Evolutionary conservation across 2,797 vertebrate genomes (phyloP).

Genomic region (Cetoscarus ocellatus): DNA sequence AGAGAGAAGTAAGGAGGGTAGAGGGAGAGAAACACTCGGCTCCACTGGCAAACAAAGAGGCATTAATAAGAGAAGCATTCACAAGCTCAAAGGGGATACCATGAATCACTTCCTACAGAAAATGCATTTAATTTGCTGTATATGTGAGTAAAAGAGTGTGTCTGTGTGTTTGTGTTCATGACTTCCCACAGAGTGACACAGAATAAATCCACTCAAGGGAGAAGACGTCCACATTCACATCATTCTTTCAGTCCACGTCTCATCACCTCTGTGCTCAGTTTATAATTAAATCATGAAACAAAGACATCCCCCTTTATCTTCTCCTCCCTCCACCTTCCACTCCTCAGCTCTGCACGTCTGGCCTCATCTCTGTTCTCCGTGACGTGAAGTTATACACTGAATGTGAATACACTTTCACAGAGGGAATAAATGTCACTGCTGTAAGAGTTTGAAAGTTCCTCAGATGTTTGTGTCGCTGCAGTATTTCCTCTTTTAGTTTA

Average conservation of each 20-base stretch:
- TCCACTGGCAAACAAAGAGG: conserved; percentile 1
- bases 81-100: conserved; percentile 18
- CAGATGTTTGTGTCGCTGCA: no score
- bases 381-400: not conserved
- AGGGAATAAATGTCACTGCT: no score
- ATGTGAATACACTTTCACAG: not conserved
- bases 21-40: not conserved
- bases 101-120: conserved; percentile 12
- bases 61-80: conserved; percentile 26
- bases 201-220: conserved; percentile 9
- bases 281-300: conserved; percentile 24
- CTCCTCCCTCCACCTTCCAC: not conserved
- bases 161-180: not conserved
- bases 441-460: no score
- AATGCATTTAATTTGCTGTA: conserved; percentile 4
- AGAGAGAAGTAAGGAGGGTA: conserved; percentile 8
- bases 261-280: not conserved
- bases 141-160: not conserved
- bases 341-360: not conserved
- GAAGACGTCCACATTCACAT: not conserved
- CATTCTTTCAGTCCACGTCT: not conserved
- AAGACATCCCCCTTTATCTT: not conserved
- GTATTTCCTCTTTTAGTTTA: no score
- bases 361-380: not conserved
- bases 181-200: conserved; percentile 16